A percentile compares a stretch with the other conserved stretches of the same genome.
These are phyloP conservation scores for Eutrigla gurnardus DNA, from an alignment of 2,797 vertebrate genomes.

Conservation along the genomic window DNA sequence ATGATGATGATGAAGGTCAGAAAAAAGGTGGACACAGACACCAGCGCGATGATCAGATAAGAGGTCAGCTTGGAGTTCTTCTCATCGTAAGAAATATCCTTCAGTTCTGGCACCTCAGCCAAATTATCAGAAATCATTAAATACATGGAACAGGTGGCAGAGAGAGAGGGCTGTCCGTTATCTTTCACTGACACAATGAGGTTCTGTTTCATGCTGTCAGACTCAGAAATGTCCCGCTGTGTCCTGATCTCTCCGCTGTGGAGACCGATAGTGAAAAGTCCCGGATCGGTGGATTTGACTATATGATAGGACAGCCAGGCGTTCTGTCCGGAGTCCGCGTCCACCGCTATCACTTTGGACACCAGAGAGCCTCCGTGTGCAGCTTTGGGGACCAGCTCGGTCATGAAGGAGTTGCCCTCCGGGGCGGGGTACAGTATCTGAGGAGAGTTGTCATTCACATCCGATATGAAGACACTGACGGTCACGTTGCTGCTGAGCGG, in stretches of 20 bases:
- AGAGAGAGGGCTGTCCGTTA: constrained; percentile 76
- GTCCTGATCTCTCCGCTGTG: constrained; percentile 79
- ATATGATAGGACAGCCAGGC: constrained; percentile 60
- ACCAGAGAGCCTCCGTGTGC: no score
- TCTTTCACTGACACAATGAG: constrained; percentile 69
- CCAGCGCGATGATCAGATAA: constrained; percentile 82
- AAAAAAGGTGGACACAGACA: constrained; percentile 71
- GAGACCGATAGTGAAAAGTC: constrained; percentile 85
- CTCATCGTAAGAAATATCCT: constrained; percentile 78
- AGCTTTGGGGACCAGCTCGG: no score
- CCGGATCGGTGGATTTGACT: constrained; percentile 84
- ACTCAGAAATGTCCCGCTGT: constrained; percentile 81
- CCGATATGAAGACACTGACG: constrained; percentile 47
- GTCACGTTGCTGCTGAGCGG: constrained; percentile 67
- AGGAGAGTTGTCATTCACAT: constrained; percentile 78
- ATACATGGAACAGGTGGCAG: constrained; percentile 75
- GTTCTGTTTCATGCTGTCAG: constrained; percentile 33
- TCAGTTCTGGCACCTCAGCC: constrained; percentile 83
- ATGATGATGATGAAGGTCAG: constrained; percentile 65
- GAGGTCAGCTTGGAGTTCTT: constrained; percentile 85
- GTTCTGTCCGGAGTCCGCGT: no score
- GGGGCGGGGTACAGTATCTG: constrained; percentile 63
- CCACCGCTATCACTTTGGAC: no score
- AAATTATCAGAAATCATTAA: constrained; percentile 84
- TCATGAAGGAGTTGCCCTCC: no score